Base-by-base conservation (phyloP, 2,888 invertebrate species). In the Limnephilus auricula region DNA sequence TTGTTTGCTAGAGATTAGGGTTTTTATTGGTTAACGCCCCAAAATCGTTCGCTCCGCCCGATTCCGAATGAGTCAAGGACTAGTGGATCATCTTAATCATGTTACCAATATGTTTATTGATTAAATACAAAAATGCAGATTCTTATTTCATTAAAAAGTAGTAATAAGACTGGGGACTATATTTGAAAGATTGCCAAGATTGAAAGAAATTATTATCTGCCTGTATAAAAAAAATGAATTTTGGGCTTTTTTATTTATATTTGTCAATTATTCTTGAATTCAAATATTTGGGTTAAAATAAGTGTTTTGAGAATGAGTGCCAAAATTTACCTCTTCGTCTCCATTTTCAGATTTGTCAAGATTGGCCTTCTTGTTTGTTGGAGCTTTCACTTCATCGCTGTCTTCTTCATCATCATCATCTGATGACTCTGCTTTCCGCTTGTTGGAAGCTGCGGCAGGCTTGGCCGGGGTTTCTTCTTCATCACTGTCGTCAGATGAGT, bases 401-500 rank as follows among this genome's bases (percentile, higher is more conserved):
- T 94, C 94, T 90, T 94, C 93, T 25, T 94, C 94, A 89, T 94
- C 94, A 90, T 94, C 94, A 92, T 93, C 93, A 89, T 94, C 94
- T n/a, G 94, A 94, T 6, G 94, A 90, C 92, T 90, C 94, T 93
- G 93, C 93, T 91, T 93, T 94, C 93, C 92, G 94, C 93, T 93
- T 94, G 83, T 91, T 90, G 80, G 92, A 92, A 15, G 93, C 30
- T 15, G 89, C 45, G 92, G 92, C 93, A 25, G 93, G 89, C 91
- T 94, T 94, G 92, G 93, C 93, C 89, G 94, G 93, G 87, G 94
- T 93, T 32, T 94, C 93, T 32, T 94, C 93, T 34, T 95, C 94
- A 90, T 94, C 95, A 65, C 94, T 94, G 93, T 95, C 95, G 92
- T 94, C 94, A 89, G 94, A 94, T 92, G 94, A 94, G 90, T 94